phyloP scores from a whole-genome alignment of 2,797 vertebrate species.

The Potorous gilbertii region DNA sequence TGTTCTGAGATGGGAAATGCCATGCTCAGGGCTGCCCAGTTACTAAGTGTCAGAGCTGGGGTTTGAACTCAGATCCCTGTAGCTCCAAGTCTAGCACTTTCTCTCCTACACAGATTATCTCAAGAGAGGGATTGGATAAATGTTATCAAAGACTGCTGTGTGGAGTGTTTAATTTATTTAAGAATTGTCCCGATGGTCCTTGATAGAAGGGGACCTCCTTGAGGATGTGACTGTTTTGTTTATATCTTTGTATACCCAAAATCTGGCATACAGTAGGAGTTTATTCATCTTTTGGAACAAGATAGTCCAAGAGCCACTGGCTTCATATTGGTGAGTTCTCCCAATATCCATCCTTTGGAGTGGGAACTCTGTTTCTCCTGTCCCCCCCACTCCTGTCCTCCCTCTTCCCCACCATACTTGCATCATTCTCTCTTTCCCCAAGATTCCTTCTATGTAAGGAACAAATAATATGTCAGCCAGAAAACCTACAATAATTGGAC shows the following conservation, averaged over 20 bases:
- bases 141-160: background rate
- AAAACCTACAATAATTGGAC: slow-evolving; percentile 76
- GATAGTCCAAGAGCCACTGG: background rate
- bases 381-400: background rate
- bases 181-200: background rate
- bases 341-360: background rate
- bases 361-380: background rate
- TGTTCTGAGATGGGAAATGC: background rate
- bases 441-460: slow-evolving; percentile 47
- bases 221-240: background rate
- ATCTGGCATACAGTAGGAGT: background rate
- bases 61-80: background rate
- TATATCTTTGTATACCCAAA: background rate
- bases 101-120: background rate
- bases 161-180: background rate
- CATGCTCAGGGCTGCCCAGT: background rate
- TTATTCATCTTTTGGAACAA: background rate
- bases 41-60: background rate
- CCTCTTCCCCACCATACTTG: background rate
- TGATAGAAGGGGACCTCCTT: background rate
- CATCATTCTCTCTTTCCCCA: background rate
- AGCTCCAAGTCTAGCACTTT: background rate
- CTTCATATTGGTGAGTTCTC: background rate
- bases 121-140: background rate
- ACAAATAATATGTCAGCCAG: slow-evolving; percentile 73